Conservation (phyloP, 2,113 vertebrate genomes). For the Oryzias javanicus region DNA sequence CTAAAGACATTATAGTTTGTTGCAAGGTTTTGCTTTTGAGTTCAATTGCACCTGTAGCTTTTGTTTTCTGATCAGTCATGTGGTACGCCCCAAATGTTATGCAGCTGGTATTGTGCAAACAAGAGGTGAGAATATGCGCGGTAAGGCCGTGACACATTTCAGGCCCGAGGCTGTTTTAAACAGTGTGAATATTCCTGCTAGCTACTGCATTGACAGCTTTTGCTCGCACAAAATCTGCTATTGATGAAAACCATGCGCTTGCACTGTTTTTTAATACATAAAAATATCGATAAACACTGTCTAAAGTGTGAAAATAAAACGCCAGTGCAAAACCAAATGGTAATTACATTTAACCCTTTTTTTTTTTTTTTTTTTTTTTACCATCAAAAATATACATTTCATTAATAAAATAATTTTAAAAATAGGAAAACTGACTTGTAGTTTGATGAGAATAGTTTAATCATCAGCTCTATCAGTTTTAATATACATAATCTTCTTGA, state of each 20-base stretch:
- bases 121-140: background rate
- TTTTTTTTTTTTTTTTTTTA: too few relatives aligned
- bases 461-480: too few relatives aligned
- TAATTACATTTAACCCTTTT: too few relatives aligned
- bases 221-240: slow-evolving; percentile 5
- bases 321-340: too few relatives aligned
- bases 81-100: slow-evolving; percentile 2
- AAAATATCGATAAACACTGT: too few relatives aligned
- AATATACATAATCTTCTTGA: too few relatives aligned
- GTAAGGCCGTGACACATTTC: slow-evolving; percentile 1
- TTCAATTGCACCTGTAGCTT: slow-evolving; percentile 5
- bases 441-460: too few relatives aligned
- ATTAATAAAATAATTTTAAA: too few relatives aligned
- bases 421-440: too few relatives aligned
- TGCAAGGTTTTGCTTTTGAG: background rate
- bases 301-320: too few relatives aligned
- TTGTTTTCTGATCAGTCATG: background rate
- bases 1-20: slow-evolving; percentile 15
- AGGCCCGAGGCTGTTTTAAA: background rate
- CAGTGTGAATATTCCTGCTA: background rate
- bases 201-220: slow-evolving; percentile 14
- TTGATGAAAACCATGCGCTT: background rate
- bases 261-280: too few relatives aligned
- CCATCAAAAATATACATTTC: too few relatives aligned
- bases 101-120: slow-evolving; percentile 7